A percentile compares a stretch with the other conserved stretches of the same genome.
phyloP scores from a whole-genome alignment of 2,888 invertebrate genomes.

The Apodemia mormo region DNA sequence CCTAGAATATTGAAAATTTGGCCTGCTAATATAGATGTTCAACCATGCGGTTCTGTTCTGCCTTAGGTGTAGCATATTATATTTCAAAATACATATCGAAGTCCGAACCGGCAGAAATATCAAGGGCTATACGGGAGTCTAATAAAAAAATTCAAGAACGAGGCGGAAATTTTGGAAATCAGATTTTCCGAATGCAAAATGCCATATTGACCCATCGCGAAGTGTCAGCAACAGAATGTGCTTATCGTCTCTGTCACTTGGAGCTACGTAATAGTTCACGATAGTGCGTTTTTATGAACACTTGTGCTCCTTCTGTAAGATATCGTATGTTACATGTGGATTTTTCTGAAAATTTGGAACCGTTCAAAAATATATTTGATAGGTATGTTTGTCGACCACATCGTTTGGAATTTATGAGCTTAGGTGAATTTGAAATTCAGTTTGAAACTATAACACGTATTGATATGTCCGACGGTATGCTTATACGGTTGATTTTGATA shows the following conservation, averaged over 20 bases:
- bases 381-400: constrained; percentile 11
- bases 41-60: constrained; percentile 19
- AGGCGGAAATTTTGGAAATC: constrained; percentile 3
- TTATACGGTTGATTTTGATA: not conserved
- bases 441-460: not conserved
- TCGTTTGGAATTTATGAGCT: not conserved
- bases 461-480: not conserved
- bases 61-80: not conserved
- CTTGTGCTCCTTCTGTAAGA: not conserved
- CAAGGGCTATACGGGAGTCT: constrained; percentile 4
- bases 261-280: constrained; percentile 9
- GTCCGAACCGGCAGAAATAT: constrained; percentile 15
- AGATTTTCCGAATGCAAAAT: constrained; percentile 10
- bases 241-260: constrained; percentile 15
- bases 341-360: not conserved
- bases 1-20: constrained; percentile 40
- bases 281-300: constrained; percentile 14
- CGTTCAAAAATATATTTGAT: constrained; percentile 22
- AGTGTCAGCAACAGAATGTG: constrained; percentile 19
- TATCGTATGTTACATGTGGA: constrained; percentile 17
- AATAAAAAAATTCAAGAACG: constrained; percentile 1
- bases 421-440: constrained; percentile 17
- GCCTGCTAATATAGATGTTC: constrained; percentile 46
- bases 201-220: constrained; percentile 10
- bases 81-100: constrained; percentile 22